Conservation (phyloP, 2,888 invertebrate species). For the Trachelus tabidus region DNA sequence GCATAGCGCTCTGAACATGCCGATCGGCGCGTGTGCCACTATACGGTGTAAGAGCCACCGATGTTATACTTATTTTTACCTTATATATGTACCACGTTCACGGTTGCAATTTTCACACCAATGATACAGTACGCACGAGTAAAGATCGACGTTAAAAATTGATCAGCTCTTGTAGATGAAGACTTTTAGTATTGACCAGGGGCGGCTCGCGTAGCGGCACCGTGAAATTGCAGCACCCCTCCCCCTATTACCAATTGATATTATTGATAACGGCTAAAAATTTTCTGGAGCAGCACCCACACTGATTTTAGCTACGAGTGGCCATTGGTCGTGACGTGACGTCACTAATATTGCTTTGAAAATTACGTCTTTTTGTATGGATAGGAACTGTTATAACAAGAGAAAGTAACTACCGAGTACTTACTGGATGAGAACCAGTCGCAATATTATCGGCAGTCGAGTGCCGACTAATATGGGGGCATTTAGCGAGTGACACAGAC, state of each 20-base stretch:
- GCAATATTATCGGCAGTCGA: constrained; percentile 26
- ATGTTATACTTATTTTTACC: neutral
- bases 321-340: neutral
- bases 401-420: neutral
- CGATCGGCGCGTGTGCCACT: constrained; percentile 9
- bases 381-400: neutral
- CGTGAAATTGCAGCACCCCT: too few relatives aligned
- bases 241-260: too few relatives aligned
- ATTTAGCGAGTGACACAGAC: constrained; percentile 34
- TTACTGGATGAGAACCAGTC: constrained; percentile 27
- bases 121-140: neutral
- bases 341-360: neutral
- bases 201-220: too few relatives aligned
- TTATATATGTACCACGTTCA: too few relatives aligned
- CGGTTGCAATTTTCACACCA: neutral
- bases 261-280: too few relatives aligned
- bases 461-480: constrained; percentile 32
- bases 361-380: neutral
- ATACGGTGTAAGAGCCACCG: neutral
- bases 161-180: neutral
- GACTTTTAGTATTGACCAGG: neutral
- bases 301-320: too few relatives aligned
- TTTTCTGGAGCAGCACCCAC: too few relatives aligned
- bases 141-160: neutral
- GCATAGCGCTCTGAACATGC: constrained; percentile 4